Base-by-base conservation (phyloP, 2,797 vertebrate genomes). In the Ceyx erithaca region DNA sequence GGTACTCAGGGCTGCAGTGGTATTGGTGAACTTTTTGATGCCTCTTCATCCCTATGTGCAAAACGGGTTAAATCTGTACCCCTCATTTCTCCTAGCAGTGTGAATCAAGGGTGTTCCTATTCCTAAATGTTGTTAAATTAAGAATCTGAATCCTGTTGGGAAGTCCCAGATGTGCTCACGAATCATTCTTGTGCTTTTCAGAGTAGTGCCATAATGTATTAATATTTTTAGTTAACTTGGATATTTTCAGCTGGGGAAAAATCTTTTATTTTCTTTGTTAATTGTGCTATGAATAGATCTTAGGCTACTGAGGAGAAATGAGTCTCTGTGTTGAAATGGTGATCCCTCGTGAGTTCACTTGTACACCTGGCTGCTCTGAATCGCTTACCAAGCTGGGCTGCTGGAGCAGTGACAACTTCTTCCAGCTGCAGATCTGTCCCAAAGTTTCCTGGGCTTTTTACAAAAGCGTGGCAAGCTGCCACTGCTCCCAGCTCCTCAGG, bases 311-410 rank as follows among this genome's bases (percentile, higher is more conserved):
- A 79, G 68, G 70, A 89, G 77, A 95, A 94, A 67, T 41, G 45
- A 96, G 84, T 90, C 1, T 0, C 33, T 88, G 62, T 51, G 64
- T 88, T 84, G 86, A 89, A 93, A 88, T 51, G 37, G 61, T n/a
- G 37, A 62, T 96, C 95, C 90, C 94, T 68, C 6, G 7, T 92
- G 95, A 75, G 46, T 89, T 93, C 46, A 78, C 71, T 51, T 87
- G 55, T 90, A 87, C 92, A 96, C 93, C 93, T 94, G 95, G 90
- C 84, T 87, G 61, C 72, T 92, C 72, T 68, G 89, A 93, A 80
- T 89, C 87, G 84, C 89, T 92, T 92, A 75, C 85, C 4, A 25
- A 83, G 89, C 84, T 72, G 72, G 31, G 66, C 69, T 92, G 72
- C 81, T 92, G 87, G 76, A 89, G 81, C 7, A 1, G 19, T 93